Conservation (phyloP, 92 coral and sea anemone genomes). For the Phenganax stokvisi region DNA sequence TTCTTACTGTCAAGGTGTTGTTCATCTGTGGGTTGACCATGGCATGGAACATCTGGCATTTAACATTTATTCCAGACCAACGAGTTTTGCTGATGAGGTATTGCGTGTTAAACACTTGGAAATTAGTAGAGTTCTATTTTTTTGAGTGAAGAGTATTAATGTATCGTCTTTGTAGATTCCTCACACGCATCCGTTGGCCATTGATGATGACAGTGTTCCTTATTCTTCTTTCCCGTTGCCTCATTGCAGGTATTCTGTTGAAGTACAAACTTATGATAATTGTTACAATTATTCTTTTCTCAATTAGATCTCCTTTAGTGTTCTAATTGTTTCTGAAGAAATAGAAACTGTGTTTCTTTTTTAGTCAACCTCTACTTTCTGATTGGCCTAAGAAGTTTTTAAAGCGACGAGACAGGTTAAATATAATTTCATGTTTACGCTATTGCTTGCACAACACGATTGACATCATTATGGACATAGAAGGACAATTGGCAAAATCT, state of each 20-base stretch:
- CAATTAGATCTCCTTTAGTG: not conserved
- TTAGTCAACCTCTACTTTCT: constrained; percentile 72
- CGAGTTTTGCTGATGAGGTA: constrained; percentile 84
- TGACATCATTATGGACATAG: not conserved
- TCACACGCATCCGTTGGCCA: constrained; percentile 71
- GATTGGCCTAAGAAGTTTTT: constrained; percentile 84
- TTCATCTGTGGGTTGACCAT: constrained; percentile 92
- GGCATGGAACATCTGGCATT: constrained; percentile 65
- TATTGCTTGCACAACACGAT: not conserved
- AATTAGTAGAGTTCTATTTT: not conserved
- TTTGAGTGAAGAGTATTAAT: too few species aligned
- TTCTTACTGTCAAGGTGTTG: constrained; percentile 49
- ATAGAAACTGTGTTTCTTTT: not conserved
- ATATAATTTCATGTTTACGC: not conserved
- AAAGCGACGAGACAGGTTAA: constrained; percentile 71
- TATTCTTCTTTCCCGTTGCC: constrained; percentile 91
- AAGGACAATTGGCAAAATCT: not conserved
- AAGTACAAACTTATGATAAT: not conserved
- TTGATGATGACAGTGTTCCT: constrained; percentile 85
- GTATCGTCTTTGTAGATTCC: constrained; percentile 53
- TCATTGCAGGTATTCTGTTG: constrained; percentile 62
- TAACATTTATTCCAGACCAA: constrained; percentile 71
- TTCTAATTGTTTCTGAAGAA: not conserved
- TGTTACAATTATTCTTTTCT: not conserved
- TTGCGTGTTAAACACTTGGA: not conserved